Base-by-base conservation (phyloP, 2,888 invertebrate species). In the Brenthis ino region DNA sequence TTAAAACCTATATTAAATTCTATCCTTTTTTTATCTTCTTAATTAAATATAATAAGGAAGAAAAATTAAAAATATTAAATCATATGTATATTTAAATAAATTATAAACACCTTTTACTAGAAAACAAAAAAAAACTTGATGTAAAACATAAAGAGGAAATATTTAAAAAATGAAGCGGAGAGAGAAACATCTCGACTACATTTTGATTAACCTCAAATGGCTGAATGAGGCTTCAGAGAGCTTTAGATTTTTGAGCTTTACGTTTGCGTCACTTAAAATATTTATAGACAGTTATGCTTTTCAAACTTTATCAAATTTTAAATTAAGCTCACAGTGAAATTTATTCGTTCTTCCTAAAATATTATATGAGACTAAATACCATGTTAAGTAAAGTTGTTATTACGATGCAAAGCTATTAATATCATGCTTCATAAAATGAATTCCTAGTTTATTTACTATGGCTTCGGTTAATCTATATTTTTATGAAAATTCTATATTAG, bases 231-330 rank as follows among this genome's bases (percentile, higher is more conserved):
- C 67, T 67, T 60, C 47, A 67, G 50, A 67, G 67, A 67, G 60
- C 67, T 67, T 67, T 67, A 63, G 63, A 63, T 56, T 67, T 67
- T 63, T 67, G 51, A 61, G 56, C 50, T 63, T 63, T 61, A 67
- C 67, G 56, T 67, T 67, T 66, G 63, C 63, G 63, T 63, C 63
- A 63, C 63, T 63, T 63, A 63, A 63, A 63, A 63, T 63, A 63
- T 63, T 63, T 63, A 51, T 63, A 63, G 20, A 53, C 53, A 53
- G 53, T 63, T 63, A 53, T 37, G 53, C 63, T 63, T 63, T 63
- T 53, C 63, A 63, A 63, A 63, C 63, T 63, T 54, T 24, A 63
- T 63, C 51, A 63, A 53, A 53, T 51, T 63, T 60, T 60, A 60
- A 60, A 60, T 60, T 60, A 60, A 50, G 48, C 60, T 50, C 28